These are phyloP conservation scores for Drosophila sulfurigaster DNA, from an alignment of 1,140 invertebrate species.

Conservation along the genomic window DNA sequence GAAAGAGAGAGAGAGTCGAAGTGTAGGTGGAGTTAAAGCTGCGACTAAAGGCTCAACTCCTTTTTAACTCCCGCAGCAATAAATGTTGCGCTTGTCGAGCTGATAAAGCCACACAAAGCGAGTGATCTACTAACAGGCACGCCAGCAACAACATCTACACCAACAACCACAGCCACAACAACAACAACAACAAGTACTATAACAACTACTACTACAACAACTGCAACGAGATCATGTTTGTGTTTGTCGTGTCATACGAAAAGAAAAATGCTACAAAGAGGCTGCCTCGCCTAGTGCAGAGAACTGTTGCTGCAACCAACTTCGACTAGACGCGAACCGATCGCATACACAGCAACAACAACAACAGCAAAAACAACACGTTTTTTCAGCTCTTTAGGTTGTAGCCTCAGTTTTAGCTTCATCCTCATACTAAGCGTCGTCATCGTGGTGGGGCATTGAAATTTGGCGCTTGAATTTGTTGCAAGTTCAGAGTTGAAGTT, in stretches of 20 bases:
- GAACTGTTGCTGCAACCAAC: conserved; percentile 11
- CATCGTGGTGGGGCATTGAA: conserved; percentile 79
- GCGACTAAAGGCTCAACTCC: conserved; percentile 69
- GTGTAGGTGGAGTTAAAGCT: conserved; percentile 62
- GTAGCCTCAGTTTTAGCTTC: conserved; percentile 7
- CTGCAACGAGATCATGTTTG: conserved; percentile 81
- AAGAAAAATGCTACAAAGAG: conserved; percentile 71
- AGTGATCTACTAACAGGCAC: conserved; percentile 84
- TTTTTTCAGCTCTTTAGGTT: conserved; percentile 4
- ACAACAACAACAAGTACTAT: conserved; percentile 43
- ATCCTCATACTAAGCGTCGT: conserved; percentile 49
- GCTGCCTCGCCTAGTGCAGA: conserved; percentile 35
- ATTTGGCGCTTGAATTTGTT: conserved; percentile 84
- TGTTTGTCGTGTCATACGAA: conserved; percentile 84
- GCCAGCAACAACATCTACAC: conserved; percentile 64
- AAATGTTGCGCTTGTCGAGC: conserved; percentile 80
- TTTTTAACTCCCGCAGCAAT: conserved; percentile 80
- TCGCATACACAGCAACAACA: conserved; percentile 70
- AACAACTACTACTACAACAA: conserved; percentile 51
- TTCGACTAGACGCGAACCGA: conserved; percentile 53
- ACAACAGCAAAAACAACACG: conserved; percentile 29
- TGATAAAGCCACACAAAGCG: conserved; percentile 83
- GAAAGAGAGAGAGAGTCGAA: conserved; percentile 14
- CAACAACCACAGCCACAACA: conserved; percentile 38
- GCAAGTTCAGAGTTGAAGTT: conserved; percentile 84